Conservation (phyloP, 2,113 vertebrate genomes). For the Centropristis striata region DNA sequence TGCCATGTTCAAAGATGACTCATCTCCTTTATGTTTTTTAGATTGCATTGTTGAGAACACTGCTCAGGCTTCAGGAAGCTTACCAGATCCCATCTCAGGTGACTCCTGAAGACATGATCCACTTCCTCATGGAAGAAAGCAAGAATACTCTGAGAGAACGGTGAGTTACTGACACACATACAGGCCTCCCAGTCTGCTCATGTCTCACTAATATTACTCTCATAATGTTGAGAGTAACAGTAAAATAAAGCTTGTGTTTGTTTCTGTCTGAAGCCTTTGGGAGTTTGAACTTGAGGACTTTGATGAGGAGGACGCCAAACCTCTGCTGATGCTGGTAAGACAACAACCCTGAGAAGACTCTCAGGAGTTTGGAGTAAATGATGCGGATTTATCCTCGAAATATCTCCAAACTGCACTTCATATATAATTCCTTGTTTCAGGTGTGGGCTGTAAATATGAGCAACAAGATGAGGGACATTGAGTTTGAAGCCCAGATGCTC, state of each 20-base stretch:
- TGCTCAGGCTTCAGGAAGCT: conserved; percentile 7
- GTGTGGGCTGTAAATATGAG: conserved; percentile 17
- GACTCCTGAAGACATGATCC: conserved; percentile 3
- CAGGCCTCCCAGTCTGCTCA: not conserved
- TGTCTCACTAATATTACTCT: not conserved
- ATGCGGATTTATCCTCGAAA: not conserved
- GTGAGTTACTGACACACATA: not conserved
- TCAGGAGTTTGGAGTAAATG: not conserved
- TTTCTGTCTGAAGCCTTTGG: not conserved
- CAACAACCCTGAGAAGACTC: not conserved
- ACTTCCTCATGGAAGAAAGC: not conserved
- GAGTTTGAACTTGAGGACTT: conserved; percentile 2
- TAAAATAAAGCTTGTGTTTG: not conserved
- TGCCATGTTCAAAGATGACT: not conserved
- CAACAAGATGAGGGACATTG: conserved; percentile 9
- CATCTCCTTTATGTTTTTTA: not conserved
- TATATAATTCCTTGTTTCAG: conserved; percentile 8
- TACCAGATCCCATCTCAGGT: not conserved
- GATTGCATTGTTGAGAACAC: not conserved
- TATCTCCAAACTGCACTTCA: not conserved
- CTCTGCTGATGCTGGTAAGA: conserved; percentile 6
- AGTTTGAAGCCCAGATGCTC: conserved; percentile 8
- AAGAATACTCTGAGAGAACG: not conserved
- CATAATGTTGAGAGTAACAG: not conserved
- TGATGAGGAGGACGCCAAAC: not conserved